A percentile compares a stretch with the other conserved stretches of the same genome.
Evolutionary conservation across 2,888 invertebrate species (phyloP).

Genomic region (Drosophila percnosoma): DNA sequence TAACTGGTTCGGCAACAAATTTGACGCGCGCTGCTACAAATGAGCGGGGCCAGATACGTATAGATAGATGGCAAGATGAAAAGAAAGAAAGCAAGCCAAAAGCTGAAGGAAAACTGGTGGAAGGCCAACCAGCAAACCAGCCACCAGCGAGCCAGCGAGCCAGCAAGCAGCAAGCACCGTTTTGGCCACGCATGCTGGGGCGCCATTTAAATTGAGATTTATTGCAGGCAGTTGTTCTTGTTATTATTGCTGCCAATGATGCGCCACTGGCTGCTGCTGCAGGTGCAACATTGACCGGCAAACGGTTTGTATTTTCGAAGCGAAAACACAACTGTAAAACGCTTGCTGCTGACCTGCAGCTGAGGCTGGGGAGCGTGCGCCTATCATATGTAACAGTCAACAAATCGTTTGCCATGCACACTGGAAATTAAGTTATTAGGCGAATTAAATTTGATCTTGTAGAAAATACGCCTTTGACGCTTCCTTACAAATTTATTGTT

Average conservation of each 20-base stretch:
- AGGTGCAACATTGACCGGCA: constrained; percentile 47
- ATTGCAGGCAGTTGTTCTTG: constrained; percentile 75
- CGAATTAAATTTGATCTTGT: constrained; percentile 51
- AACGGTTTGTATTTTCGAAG: constrained; percentile 57
- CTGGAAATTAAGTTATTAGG: constrained; percentile 74
- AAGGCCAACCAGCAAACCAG: constrained; percentile 40
- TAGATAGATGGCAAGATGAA: constrained; percentile 29
- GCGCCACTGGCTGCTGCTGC: constrained; percentile 46
- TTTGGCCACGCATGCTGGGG: constrained; percentile 81
- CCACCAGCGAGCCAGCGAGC: constrained; percentile 31
- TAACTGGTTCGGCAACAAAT: constrained; percentile 80
- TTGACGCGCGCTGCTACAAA: constrained; percentile 73
- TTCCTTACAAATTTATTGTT: constrained; percentile 13
- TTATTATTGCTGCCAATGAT: constrained; percentile 57
- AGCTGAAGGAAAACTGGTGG: constrained; percentile 71
- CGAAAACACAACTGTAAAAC: constrained; percentile 74
- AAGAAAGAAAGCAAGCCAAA: constrained; percentile 43
- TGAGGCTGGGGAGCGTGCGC: constrained; percentile 22
- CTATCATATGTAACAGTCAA: constrained; percentile 65
- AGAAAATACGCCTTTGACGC: neutral
- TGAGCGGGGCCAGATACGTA: constrained; percentile 51
- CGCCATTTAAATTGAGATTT: constrained; percentile 84
- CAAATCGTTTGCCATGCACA: constrained; percentile 57
- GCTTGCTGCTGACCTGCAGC: constrained; percentile 53
- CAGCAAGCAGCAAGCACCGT: constrained; percentile 58